phyloP scores from a whole-genome alignment of 2,888 invertebrate species.

The Trachelus tabidus region DNA sequence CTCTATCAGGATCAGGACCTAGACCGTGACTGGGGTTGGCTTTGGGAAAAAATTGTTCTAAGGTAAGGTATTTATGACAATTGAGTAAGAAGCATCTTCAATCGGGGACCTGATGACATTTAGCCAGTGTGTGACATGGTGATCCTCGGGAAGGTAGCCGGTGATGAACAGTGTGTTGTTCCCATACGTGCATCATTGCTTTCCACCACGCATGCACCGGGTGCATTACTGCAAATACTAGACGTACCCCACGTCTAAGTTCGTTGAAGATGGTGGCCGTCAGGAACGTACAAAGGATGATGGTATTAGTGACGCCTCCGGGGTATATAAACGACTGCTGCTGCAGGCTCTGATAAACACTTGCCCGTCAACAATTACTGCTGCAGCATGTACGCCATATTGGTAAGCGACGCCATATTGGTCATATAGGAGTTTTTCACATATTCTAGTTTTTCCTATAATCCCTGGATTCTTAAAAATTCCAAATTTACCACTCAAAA shows the following conservation, averaged over 20 bases:
- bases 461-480: background rate
- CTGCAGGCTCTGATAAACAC: conserved; percentile 55
- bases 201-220: conserved; percentile 5
- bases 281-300: conserved; percentile 29
- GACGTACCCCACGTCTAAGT: conserved; percentile 14
- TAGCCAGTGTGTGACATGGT: conserved; percentile 49
- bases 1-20: background rate
- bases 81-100: conserved; percentile 44
- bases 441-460: background rate
- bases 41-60: background rate
- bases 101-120: conserved; percentile 61
- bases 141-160: conserved; percentile 43
- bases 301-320: conserved; percentile 47
- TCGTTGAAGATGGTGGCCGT: conserved; percentile 35
- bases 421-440: background rate
- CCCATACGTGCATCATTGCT: conserved; percentile 18
- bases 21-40: background rate
- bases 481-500: background rate
- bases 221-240: conserved; percentile 1
- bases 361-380: conserved; percentile 55
- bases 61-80: conserved; percentile 33
- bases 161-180: conserved; percentile 18
- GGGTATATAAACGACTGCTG: conserved; percentile 58
- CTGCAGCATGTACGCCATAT: conserved; percentile 55
- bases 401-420: conserved; percentile 41